phyloP scores from a whole-genome alignment of 53 echinoderm and acorn worm genomes.

The Zoroaster sp. region DNA sequence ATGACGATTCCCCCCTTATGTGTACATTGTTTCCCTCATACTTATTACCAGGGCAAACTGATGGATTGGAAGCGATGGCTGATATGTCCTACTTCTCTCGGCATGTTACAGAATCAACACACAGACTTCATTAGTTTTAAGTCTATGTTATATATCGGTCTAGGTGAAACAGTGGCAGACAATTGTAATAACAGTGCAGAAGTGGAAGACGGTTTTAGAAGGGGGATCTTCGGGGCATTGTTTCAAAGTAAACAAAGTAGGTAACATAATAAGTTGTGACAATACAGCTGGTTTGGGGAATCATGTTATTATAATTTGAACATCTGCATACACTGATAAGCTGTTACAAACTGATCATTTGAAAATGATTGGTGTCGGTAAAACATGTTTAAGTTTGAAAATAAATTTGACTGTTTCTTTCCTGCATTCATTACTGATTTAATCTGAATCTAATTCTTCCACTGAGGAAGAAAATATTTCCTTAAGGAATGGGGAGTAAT shows the following conservation, averaged over 20 bases:
- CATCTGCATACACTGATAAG: constrained; percentile 5
- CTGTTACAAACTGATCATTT: constrained; percentile 8
- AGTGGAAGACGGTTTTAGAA: neutral
- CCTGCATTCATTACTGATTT: neutral
- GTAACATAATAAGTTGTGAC: constrained; percentile 23
- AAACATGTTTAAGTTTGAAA: neutral
- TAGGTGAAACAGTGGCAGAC: neutral
- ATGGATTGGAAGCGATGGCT: constrained; percentile 46
- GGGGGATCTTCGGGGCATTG: constrained; percentile 8
- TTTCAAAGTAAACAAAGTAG: constrained; percentile 3
- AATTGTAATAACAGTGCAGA: constrained; percentile 31
- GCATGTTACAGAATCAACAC: constrained; percentile 48
- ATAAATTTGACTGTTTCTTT: neutral
- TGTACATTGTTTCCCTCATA: neutral
- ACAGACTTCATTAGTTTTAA: neutral
- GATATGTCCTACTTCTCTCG: constrained; percentile 5
- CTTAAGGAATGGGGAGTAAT: no score
- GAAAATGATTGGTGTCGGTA: neutral
- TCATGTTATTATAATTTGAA: constrained; percentile 1
- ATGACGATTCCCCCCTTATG: neutral
- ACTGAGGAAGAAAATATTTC: no score
- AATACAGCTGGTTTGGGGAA: constrained; percentile 22
- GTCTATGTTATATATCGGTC: constrained; percentile 1
- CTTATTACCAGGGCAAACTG: constrained; percentile 14
- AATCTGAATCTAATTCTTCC: neutral